Conservation (phyloP, 2,113 vertebrate genomes). For the Epinephelus lanceolatus region DNA sequence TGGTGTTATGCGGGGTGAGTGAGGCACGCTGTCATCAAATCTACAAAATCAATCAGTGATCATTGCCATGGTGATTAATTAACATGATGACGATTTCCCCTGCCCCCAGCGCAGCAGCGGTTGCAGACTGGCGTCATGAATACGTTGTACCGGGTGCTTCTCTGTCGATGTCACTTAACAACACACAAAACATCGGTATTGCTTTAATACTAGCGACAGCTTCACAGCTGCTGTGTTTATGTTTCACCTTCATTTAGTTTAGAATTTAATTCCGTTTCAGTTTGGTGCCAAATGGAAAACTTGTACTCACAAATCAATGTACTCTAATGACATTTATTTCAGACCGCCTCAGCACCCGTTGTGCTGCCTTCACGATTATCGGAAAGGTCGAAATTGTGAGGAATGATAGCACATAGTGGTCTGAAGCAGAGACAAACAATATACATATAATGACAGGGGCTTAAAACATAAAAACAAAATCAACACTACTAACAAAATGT, state of each 20-base stretch:
- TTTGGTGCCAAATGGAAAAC: background rate
- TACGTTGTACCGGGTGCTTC: background rate
- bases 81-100: background rate
- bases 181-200: too few relatives aligned
- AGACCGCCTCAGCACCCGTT: constrained; percentile 2
- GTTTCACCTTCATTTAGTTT: background rate
- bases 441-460: too few relatives aligned
- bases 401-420: background rate
- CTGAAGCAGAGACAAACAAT: background rate
- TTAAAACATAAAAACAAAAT: too few relatives aligned
- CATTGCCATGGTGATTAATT: constrained; percentile 41
- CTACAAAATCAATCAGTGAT: background rate
- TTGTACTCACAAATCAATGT: background rate
- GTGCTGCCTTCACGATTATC: constrained; percentile 4
- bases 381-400: background rate
- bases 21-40: background rate
- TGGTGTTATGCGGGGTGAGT: background rate
- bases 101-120: background rate
- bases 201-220: background rate
- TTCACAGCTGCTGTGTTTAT: too few relatives aligned
- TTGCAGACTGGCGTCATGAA: background rate
- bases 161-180: background rate
- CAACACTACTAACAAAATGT: too few relatives aligned
- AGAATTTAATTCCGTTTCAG: background rate
- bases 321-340: background rate